Base-by-base conservation (phyloP, 2,888 invertebrate genomes). In the Malachius bipustulatus region DNA sequence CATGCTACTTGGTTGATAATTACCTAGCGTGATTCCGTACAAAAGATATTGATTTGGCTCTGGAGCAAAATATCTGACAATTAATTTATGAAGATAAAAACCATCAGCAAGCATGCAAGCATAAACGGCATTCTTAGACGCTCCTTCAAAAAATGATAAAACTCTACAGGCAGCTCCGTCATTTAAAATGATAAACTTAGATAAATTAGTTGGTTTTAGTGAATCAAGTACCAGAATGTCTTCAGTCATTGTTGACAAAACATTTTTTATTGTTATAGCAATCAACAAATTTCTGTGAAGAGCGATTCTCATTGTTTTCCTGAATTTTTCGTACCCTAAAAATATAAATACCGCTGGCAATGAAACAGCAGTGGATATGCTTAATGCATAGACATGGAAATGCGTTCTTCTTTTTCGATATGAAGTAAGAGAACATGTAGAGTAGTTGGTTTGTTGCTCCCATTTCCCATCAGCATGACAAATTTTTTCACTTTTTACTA, bases 41-140 rank as follows among this genome's bases (percentile, higher is more conserved):
- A 72, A 55, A 46, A 60, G 56, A 3, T 50, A 54, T 11, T 73
- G 59, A 10, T 66, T 67, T 6, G 72, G 59, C 36, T 75, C 70
- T 28, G 66, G 47, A 2, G 52, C 67, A 49, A 81, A 78, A 0
- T 77, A 70, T 12, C 74, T 68, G 0, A 75, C 79, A 16, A 82
- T 73, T 11, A 74, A 63, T 30, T 77, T 68, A 48, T 81, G 79
- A 3, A 82, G 54, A 51, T 73, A 77, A 24, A 73, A 59, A 1
- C 74, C 77, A 50, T 77, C 77, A 1, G 74, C 61, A 30, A 80
- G 59, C 80, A 81, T 81, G 54, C 75, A 77, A 2, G 74, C 68
- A 49, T 77, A 82, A 29, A 79, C 76, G 0, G 64, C 62, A 48
- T 74, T 75, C 3, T 66, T 67, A 0, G 71, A 64, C 1, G 67